A percentile compares a stretch with the other conserved stretches of the same genome.
Evolutionary conservation across 2,797 vertebrate genomes (phyloP).

Genomic region (Acanthurus lineatus): DNA sequence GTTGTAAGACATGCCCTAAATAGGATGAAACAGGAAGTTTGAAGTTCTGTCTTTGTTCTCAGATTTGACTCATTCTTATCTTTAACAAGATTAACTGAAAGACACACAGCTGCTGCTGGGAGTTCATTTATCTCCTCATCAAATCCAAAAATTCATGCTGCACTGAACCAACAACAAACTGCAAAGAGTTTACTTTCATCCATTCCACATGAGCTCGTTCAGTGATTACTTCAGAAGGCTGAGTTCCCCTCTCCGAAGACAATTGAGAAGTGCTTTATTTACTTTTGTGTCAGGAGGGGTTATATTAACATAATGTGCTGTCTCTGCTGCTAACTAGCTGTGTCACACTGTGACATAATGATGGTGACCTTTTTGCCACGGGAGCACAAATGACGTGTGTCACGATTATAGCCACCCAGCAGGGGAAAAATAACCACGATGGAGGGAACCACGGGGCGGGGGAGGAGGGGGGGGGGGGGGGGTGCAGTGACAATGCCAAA

Average conservation of each 20-base stretch:
- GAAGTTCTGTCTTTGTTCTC: not conserved
- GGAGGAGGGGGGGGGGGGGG: constrained; percentile 15
- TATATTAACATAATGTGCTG: constrained; percentile 34
- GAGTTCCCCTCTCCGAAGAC: constrained; percentile 12
- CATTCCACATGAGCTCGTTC: constrained; percentile 9
- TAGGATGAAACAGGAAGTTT: not conserved
- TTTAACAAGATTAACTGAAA: not conserved
- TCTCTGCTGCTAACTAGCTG: constrained; percentile 52
- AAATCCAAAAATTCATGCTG: constrained; percentile 1
- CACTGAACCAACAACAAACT: not conserved
- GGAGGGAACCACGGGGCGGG: constrained; percentile 30
- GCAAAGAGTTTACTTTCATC: not conserved
- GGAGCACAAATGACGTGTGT: constrained; percentile 54
- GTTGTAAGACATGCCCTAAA: not conserved
- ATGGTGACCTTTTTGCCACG: constrained; percentile 56
- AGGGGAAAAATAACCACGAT: constrained; percentile 25
- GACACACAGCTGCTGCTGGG: not conserved
- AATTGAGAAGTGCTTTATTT: constrained; percentile 33
- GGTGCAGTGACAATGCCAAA: constrained; percentile 3
- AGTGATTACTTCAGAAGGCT: not conserved
- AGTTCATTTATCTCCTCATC: not conserved
- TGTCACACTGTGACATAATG: constrained; percentile 61
- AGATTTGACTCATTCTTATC: not conserved
- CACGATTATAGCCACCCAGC: constrained; percentile 25
- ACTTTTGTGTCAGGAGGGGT: constrained; percentile 51